Conservation (phyloP, 2,797 vertebrate species). For the Acipenser oxyrinchus region DNA sequence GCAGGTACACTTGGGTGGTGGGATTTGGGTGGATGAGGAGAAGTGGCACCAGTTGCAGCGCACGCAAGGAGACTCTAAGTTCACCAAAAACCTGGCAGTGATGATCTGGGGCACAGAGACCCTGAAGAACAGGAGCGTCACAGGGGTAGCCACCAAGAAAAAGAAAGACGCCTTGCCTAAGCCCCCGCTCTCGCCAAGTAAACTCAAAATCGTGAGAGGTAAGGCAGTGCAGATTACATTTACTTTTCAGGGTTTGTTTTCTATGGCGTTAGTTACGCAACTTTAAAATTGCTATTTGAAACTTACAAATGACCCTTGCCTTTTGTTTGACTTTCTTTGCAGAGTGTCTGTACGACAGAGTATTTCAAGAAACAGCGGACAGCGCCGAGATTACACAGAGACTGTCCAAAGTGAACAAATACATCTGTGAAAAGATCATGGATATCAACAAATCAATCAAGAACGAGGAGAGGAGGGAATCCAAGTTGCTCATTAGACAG, state of each 20-base stretch:
- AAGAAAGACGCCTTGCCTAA: slow-evolving; percentile 97
- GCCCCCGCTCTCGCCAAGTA: slow-evolving; percentile 94
- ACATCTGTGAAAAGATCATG: slow-evolving; percentile 99
- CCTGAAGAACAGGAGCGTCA: slow-evolving; percentile 96
- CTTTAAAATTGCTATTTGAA: slow-evolving; percentile 32
- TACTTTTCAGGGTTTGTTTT: no score
- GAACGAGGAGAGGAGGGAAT: slow-evolving; percentile 96
- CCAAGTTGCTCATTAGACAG: slow-evolving; percentile 80
- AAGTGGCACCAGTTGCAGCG: slow-evolving; percentile 98
- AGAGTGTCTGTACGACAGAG: slow-evolving; percentile 98
- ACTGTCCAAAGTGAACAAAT: slow-evolving; percentile 99
- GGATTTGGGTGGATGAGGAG: slow-evolving; percentile 98
- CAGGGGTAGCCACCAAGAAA: slow-evolving; percentile 97
- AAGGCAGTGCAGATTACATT: slow-evolving; percentile 28
- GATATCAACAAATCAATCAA: slow-evolving; percentile 99
- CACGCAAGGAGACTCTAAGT: slow-evolving; percentile 98
- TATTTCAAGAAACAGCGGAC: slow-evolving; percentile 97
- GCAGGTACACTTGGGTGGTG: slow-evolving; percentile 93
- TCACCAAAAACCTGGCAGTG: slow-evolving; percentile 97
- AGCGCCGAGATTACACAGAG: slow-evolving; percentile 97
- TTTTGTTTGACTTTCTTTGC: slow-evolving; percentile 41
- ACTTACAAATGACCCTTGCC: slow-evolving; percentile 25
- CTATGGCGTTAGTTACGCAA: neutral
- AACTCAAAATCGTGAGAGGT: slow-evolving; percentile 98
- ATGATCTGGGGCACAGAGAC: slow-evolving; percentile 99